Conservation (phyloP, 2,797 vertebrate species). For the Leucoraja ocellata region DNA sequence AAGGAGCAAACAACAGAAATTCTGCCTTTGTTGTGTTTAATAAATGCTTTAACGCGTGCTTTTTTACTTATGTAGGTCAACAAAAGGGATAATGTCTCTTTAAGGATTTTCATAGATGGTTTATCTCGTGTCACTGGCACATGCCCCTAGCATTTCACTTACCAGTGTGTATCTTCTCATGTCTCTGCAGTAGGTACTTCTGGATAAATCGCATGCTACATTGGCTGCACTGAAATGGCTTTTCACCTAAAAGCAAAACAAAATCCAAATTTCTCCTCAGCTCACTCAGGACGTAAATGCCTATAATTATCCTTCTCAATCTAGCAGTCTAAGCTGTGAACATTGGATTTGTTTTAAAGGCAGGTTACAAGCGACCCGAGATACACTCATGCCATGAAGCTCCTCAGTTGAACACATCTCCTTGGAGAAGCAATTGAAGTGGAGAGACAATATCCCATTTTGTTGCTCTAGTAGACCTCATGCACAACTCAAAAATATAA, state of each 20-base stretch:
- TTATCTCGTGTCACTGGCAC: conserved; percentile 9
- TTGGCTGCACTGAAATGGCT: conserved; percentile 40
- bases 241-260: conserved; percentile 40
- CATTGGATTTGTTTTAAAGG: conserved; percentile 14
- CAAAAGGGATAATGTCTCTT: conserved; percentile 38
- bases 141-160: conserved; percentile 29
- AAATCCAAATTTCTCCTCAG: conserved; percentile 38
- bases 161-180: conserved; percentile 40
- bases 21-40: neutral
- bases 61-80: conserved; percentile 3
- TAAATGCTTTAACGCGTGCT: neutral
- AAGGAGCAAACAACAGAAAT: conserved; percentile 12
- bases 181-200: conserved; percentile 40
- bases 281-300: conserved; percentile 32
- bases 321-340: neutral
- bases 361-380: conserved; percentile 4
- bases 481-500: neutral
- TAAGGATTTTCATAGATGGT: conserved; percentile 27
- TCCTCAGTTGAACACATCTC: conserved; percentile 24
- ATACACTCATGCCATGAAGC: conserved; percentile 26
- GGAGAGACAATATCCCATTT: conserved; percentile 34
- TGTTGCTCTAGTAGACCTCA: conserved; percentile 1
- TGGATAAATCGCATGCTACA: conserved; percentile 41
- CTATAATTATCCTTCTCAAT: conserved; percentile 11
- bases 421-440: conserved; percentile 9